A percentile compares a stretch with the other conserved stretches of the same genome.
These are phyloP conservation scores for Platygyra sinensis DNA, from an alignment of 64 coral and sea anemone species.

Conservation along the genomic window DNA sequence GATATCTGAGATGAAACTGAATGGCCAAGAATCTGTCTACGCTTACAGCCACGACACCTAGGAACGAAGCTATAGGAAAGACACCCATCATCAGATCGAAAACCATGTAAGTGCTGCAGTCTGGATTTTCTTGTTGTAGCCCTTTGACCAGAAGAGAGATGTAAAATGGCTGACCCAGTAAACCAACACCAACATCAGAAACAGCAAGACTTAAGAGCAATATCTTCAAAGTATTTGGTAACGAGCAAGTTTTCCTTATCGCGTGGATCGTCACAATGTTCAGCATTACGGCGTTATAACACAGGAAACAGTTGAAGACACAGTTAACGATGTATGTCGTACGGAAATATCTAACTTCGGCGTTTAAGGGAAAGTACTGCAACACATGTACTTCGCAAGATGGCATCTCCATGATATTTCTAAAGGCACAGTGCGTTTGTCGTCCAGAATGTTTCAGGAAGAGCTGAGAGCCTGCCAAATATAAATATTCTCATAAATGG, in stretches of 20 bases:
- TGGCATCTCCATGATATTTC: background rate
- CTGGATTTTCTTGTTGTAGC: background rate
- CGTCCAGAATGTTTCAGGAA: background rate
- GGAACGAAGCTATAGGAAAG: conserved; percentile 14
- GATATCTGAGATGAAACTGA: conserved; percentile 39
- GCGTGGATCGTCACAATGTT: conserved; percentile 24
- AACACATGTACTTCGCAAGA: conserved; percentile 6
- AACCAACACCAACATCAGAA: conserved; percentile 17
- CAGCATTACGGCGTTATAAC: background rate
- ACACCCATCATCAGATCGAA: background rate
- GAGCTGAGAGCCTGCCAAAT: background rate
- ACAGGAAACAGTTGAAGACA: background rate
- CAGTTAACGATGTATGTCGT: conserved; percentile 6
- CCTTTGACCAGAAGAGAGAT: background rate
- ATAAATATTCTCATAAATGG: no score
- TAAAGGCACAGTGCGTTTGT: no score
- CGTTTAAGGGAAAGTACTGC: background rate
- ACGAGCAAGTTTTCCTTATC: conserved; percentile 5
- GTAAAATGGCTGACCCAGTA: conserved; percentile 8
- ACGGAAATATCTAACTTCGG: conserved; percentile 10
- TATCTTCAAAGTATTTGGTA: background rate
- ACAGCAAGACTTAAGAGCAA: conserved; percentile 1
- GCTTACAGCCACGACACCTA: background rate
- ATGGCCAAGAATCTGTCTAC: conserved; percentile 5
- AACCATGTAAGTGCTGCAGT: background rate